Evolutionary conservation across 2,113 vertebrate species (phyloP).

Genomic region (Oostethus manadensis): DNA sequence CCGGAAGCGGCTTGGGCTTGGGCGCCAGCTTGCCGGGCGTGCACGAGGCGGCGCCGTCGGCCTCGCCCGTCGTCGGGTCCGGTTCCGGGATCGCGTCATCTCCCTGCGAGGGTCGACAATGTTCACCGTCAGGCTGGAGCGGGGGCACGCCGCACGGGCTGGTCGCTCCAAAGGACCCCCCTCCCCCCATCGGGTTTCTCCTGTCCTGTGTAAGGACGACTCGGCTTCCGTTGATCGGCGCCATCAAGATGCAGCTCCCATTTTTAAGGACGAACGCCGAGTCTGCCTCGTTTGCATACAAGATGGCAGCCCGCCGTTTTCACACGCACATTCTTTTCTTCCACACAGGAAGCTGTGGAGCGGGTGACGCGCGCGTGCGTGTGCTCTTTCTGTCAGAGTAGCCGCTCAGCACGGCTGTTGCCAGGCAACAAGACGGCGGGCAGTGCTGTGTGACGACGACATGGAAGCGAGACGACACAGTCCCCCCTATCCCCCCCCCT

Average conservation of each 20-base stretch:
- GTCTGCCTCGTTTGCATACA: not conserved
- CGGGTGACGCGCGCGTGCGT: no score
- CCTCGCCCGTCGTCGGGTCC: constrained; percentile 78
- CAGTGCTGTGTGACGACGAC: constrained; percentile 63
- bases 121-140: no score
- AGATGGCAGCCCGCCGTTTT: not conserved
- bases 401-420: constrained; percentile 74
- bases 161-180: no score
- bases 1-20: constrained; percentile 84
- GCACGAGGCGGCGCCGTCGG: constrained; percentile 72
- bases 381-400: constrained; percentile 62
- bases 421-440: constrained; percentile 73
- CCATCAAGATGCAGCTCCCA: no score
- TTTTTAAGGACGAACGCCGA: no score
- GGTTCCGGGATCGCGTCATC: constrained; percentile 75
- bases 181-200: no score
- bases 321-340: not conserved
- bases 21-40: constrained; percentile 82
- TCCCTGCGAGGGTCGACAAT: constrained; percentile 63
- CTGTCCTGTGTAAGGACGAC: no score
- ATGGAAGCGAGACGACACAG: constrained; percentile 59
- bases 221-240: no score
- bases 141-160: no score
- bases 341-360: no score
- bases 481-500: constrained; percentile 39